Conservation (phyloP, 2,888 invertebrate species). For the Pteria penguin region DNA sequence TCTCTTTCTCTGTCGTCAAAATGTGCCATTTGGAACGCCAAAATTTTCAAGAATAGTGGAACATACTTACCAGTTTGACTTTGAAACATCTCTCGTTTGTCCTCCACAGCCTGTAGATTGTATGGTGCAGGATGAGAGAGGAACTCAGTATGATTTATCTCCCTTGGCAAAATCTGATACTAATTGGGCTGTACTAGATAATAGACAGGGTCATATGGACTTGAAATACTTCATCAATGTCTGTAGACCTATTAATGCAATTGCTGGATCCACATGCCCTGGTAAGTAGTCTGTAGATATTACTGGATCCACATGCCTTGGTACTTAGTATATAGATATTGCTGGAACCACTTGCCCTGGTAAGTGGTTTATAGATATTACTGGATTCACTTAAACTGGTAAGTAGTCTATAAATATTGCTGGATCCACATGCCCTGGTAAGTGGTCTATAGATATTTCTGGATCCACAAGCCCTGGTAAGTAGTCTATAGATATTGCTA, state of each 20-base stretch:
- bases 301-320: too few relatives aligned
- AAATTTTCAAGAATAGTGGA: constrained; percentile 54
- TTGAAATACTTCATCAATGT: constrained; percentile 76
- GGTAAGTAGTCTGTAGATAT: constrained; percentile 57
- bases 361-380: too few relatives aligned
- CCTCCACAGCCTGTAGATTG: constrained; percentile 68
- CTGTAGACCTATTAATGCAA: constrained; percentile 73
- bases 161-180: constrained; percentile 58
- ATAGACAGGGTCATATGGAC: constrained; percentile 50
- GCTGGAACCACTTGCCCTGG: too few relatives aligned
- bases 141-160: constrained; percentile 73
- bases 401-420: too few relatives aligned
- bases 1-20: constrained; percentile 62
- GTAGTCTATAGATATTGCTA: too few relatives aligned
- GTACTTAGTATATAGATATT: too few relatives aligned
- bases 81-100: constrained; percentile 72
- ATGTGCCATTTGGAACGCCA: constrained; percentile 52
- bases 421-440: constrained; percentile 69
- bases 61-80: constrained; percentile 60
- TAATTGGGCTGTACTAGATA: constrained; percentile 71
- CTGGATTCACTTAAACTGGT: too few relatives aligned
- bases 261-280: constrained; percentile 62
- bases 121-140: constrained; percentile 61
- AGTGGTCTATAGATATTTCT: too few relatives aligned
- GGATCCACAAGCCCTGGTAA: too few relatives aligned